Evolutionary conservation across 1,140 invertebrate species (phyloP).

Genomic region (Cydia amplana): DNA sequence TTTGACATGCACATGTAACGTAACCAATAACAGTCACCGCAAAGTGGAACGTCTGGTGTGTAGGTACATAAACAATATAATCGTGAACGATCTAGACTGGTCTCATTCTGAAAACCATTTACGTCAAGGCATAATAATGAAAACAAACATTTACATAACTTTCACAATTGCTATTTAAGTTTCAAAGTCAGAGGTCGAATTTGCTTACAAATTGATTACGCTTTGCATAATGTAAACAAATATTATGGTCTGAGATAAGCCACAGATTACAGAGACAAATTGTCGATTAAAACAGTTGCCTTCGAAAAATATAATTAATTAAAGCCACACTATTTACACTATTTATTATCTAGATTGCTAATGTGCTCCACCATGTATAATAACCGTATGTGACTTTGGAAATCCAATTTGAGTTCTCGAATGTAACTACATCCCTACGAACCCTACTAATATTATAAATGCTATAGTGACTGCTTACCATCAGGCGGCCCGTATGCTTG

Average conservation of each 20-base stretch:
- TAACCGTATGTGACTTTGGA: too few relatives aligned
- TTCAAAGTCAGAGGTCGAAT: conserved; percentile 14
- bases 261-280: not conserved
- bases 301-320: conserved; percentile 10
- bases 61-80: too few relatives aligned
- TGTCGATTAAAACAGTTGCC: not conserved
- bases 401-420: too few relatives aligned
- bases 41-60: too few relatives aligned
- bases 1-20: too few relatives aligned
- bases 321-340: not conserved
- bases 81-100: not conserved
- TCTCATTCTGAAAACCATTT: not conserved
- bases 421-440: too few relatives aligned
- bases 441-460: too few relatives aligned
- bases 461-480: too few relatives aligned
- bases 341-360: not conserved
- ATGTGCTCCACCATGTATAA: too few relatives aligned
- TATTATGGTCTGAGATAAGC: not conserved
- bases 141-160: conserved; percentile 19
- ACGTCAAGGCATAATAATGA: conserved; percentile 2
- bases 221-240: conserved; percentile 22
- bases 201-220: conserved; percentile 27
- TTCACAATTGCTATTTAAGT: conserved; percentile 8
- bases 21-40: too few relatives aligned
- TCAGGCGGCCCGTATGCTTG: too few relatives aligned